Conservation (phyloP, 1,140 invertebrate species). For the Delia radicum region DNA sequence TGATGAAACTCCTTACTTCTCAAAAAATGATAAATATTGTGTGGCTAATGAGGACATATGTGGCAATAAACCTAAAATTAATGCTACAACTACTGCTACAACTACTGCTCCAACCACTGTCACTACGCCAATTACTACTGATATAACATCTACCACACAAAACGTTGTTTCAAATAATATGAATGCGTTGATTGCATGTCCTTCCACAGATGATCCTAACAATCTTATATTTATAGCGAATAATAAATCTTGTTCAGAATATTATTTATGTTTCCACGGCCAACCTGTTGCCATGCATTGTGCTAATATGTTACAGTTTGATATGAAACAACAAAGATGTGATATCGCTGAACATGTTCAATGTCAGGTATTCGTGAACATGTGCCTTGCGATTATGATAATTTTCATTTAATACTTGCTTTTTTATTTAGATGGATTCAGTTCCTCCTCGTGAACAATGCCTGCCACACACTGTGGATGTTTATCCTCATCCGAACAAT, state of each 20-base stretch:
- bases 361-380: constrained; percentile 47
- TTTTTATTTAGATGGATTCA: too few relatives aligned
- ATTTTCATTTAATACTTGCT: too few relatives aligned
- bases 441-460: constrained; percentile 41
- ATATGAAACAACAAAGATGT: constrained; percentile 41
- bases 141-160: background rate
- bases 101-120: background rate
- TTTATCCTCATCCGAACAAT: constrained; percentile 48
- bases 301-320: constrained; percentile 44
- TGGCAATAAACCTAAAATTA: background rate
- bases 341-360: constrained; percentile 44
- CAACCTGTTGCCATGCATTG: constrained; percentile 39
- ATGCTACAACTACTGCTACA: background rate
- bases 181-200: constrained; percentile 28
- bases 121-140: background rate
- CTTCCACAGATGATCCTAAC: constrained; percentile 35
- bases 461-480: constrained; percentile 37
- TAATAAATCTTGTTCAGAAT: constrained; percentile 45
- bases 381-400: too few relatives aligned
- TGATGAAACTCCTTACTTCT: constrained; percentile 39
- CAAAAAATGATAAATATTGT: constrained; percentile 34
- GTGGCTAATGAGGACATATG: constrained; percentile 37
- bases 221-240: constrained; percentile 40
- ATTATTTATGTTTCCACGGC: constrained; percentile 49
- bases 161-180: background rate